Conservation (phyloP, 2,797 vertebrate genomes). For the Aulostomus chinensis region DNA sequence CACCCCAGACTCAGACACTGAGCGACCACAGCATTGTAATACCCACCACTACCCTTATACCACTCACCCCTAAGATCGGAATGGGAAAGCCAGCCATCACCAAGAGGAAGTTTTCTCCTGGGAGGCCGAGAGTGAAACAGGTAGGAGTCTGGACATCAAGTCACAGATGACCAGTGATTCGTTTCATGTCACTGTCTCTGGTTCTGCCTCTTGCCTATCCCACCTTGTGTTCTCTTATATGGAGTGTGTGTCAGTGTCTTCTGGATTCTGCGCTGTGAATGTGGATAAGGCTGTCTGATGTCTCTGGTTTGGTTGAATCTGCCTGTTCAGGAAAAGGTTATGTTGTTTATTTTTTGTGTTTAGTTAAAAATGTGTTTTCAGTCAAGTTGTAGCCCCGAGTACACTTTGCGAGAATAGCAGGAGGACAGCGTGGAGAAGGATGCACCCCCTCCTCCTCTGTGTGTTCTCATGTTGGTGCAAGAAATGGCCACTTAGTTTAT, state of each 20-base stretch:
- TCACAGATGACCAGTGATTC: neutral
- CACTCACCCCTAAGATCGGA: slow-evolving; percentile 94
- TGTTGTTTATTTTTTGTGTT: slow-evolving; percentile 1
- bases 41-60: slow-evolving; percentile 87
- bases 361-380: neutral
- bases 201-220: slow-evolving; percentile 9
- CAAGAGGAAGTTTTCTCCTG: slow-evolving; percentile 96
- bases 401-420: neutral
- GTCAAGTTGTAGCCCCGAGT: slow-evolving; percentile 4
- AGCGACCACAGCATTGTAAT: slow-evolving; percentile 70
- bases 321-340: neutral
- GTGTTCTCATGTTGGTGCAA: slow-evolving; percentile 11
- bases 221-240: neutral
- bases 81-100: slow-evolving; percentile 98
- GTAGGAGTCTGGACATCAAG: slow-evolving; percentile 69
- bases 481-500: slow-evolving; percentile 19
- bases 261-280: slow-evolving; percentile 8
- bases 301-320: slow-evolving; percentile 15
- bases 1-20: slow-evolving; percentile 51
- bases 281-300: slow-evolving; percentile 5
- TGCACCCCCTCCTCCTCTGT: slow-evolving; percentile 5
- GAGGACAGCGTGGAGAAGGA: slow-evolving; percentile 1
- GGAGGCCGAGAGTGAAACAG: slow-evolving; percentile 93
- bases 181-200: slow-evolving; percentile 3
- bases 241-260: slow-evolving; percentile 1